Evolutionary conservation across 2,888 invertebrate genomes (phyloP), one percentile per base, ranked within the genome.

Genomic region (Hydroisotoma schaefferi): DNA sequence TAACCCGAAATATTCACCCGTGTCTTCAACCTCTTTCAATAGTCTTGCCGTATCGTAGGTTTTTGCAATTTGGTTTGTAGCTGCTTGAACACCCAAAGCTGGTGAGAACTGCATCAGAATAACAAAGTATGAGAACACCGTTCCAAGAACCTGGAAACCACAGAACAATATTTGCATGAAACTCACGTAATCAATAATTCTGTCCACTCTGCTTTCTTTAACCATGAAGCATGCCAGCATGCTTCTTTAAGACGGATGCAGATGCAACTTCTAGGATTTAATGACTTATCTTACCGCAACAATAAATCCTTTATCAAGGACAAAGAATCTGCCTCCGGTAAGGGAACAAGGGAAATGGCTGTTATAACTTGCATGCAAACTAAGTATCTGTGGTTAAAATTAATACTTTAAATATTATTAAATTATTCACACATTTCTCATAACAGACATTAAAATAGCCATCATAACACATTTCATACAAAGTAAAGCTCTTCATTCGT

Each of bases 401-500:
- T 26, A 26, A 38, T 12, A 53, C 22, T 5, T 47, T 4, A 10
- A 47, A 23, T n/a, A 22, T 25, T 20, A 22, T n/a, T 23, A 25
- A n/a, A 10, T n/a, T 25, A 5, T 25, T 23, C 10, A 20, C 4
- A 20, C 23, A 6, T 23, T 10, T 5, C 18, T 40, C 20, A 26
- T 43, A 43, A 18, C n/a, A 55, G 46, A 8, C 25, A 55, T n/a
- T 3, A 1, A 49, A 25, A 47, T 33, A 46, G 46, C 12, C 48
- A 27, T 33, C 33, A 8, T 33, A 10, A 15, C 8, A 33, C 20
- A 23, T 5, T 18, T 6, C 46, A 49, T 52, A 64, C 57, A 52
- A 68, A 66, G 22, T 68, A 63, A 2, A 68, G 49, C 33, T 68
- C 68, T 22, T 68, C 63, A 26, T 61, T 60, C 2, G 61, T 61